Percentiles rank a stretch among this genome's conserved stretches.
These are phyloP conservation scores for Arrhopalites spinosus DNA, from an alignment of 2,888 invertebrate genomes.

Conservation along the genomic window DNA sequence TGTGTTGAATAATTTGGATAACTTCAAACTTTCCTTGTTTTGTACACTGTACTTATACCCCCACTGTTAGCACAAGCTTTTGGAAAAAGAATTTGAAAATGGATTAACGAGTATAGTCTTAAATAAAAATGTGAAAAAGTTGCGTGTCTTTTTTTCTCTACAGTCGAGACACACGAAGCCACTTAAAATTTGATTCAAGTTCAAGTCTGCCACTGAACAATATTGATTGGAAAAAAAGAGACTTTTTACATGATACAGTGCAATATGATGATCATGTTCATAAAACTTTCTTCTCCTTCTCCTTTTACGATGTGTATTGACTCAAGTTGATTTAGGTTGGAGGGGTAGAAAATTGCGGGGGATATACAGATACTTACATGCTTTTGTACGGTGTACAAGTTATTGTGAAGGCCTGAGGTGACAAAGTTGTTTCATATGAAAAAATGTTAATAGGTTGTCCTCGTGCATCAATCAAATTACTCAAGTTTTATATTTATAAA, in stretches of 20 bases:
- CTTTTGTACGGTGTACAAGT: not conserved
- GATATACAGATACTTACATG: not conserved
- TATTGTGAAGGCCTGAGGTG: constrained; percentile 13
- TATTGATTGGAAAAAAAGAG: not conserved
- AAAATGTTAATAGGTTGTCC: constrained; percentile 17
- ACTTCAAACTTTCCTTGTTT: too few relatives aligned
- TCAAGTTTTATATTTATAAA: not conserved
- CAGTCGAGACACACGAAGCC: not conserved
- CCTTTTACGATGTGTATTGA: not conserved
- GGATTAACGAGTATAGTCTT: not conserved
- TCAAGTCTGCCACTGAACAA: not conserved
- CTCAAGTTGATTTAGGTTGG: not conserved
- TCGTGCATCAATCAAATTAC: constrained; percentile 25
- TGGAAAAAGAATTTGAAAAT: not conserved
- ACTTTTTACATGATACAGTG: not conserved
- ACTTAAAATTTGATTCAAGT: not conserved
- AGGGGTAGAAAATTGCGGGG: not conserved
- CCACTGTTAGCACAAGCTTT: not conserved
- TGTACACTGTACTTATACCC: too few relatives aligned
- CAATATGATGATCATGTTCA: not conserved
- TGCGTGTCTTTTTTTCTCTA: not conserved
- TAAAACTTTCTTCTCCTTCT: not conserved
- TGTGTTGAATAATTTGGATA: too few relatives aligned
- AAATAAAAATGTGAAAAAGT: not conserved
- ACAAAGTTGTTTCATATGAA: constrained; percentile 11